phyloP scores from a whole-genome alignment of 2,888 invertebrate genomes.

The Drosophila eohydei region DNA sequence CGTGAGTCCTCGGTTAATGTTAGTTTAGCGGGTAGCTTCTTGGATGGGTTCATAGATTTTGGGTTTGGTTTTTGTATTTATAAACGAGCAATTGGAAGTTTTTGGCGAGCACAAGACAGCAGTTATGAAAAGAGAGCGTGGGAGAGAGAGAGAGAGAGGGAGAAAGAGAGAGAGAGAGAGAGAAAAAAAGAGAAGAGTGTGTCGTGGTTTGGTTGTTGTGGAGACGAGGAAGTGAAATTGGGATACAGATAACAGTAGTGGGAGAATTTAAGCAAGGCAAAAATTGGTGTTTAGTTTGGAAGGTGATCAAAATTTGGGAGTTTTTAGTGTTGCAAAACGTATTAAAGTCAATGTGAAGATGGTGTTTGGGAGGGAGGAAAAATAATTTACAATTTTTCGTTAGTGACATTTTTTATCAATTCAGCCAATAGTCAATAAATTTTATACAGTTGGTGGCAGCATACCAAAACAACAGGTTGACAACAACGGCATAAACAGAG shows the following conservation, averaged over 20 bases:
- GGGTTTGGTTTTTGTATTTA: constrained; percentile 27
- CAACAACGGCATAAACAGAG: constrained; percentile 8
- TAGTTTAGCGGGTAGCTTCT: constrained; percentile 85
- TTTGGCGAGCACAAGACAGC: constrained; percentile 50
- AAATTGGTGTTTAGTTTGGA: constrained; percentile 25
- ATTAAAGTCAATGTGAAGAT: background rate
- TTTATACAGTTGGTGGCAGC: constrained; percentile 34
- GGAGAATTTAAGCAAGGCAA: constrained; percentile 33
- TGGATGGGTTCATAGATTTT: constrained; percentile 62
- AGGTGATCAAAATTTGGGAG: constrained; percentile 8
- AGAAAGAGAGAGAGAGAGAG: constrained; percentile 22
- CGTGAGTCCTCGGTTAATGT: constrained; percentile 85
- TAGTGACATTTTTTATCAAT: constrained; percentile 65
- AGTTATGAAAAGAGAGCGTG: constrained; percentile 25
- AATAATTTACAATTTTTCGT: constrained; percentile 71
- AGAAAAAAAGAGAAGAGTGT: constrained; percentile 21
- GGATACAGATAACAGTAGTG: constrained; percentile 8
- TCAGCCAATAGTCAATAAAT: constrained; percentile 58
- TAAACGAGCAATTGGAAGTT: constrained; percentile 50
- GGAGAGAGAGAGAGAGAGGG: constrained; percentile 39
- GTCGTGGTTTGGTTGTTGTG: constrained; percentile 24
- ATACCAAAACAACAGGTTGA: constrained; percentile 17
- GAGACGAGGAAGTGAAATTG: constrained; percentile 25
- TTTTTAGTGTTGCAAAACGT: constrained; percentile 23
- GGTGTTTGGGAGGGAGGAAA: constrained; percentile 23